phyloP scores from a whole-genome alignment of 2,113 vertebrate genomes.

The Orientallactaga bullata region DNA sequence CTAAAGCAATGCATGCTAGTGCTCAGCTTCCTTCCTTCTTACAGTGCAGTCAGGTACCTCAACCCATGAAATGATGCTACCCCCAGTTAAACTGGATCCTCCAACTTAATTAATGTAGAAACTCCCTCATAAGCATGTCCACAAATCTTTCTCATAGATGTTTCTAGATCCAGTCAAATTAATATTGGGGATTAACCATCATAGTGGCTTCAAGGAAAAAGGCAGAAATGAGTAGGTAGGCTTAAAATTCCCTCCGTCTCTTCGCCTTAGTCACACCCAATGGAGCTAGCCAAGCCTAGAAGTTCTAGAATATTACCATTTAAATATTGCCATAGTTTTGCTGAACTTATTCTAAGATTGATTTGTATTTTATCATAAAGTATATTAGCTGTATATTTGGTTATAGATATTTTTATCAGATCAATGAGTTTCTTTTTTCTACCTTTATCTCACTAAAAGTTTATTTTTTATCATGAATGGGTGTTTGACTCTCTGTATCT shows the following conservation, averaged over 20 bases:
- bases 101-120: too few species aligned
- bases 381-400: neutral
- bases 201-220: too few species aligned
- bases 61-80: too few species aligned
- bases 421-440: neutral
- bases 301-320: neutral
- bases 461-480: neutral
- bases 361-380: neutral
- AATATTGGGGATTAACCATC: too few species aligned
- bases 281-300: neutral
- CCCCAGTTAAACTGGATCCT: too few species aligned
- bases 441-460: neutral
- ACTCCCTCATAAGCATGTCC: too few species aligned
- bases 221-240: too few species aligned
- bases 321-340: neutral
- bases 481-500: neutral
- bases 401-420: neutral
- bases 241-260: neutral
- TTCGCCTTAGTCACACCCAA: neutral
- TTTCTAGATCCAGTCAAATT: too few species aligned
- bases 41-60: too few species aligned
- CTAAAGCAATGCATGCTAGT: too few species aligned
- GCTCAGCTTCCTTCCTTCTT: too few species aligned
- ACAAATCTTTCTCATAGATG: too few species aligned
- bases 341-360: neutral